Evolutionary conservation across 2,113 vertebrate genomes (phyloP).

Genomic region (Oryctolagus cuniculus): mOryCun1.1 NC_091447.1:38906001-38906500

Average conservation of each 20-base stretch:
- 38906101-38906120: not conserved
- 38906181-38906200: not conserved
- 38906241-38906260: not conserved
- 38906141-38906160: not conserved
- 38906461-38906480: not conserved
- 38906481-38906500: not conserved
- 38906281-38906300: not conserved
- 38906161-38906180: not conserved
- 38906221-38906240: not conserved
- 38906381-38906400: not conserved
- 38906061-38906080: not conserved
- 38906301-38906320: not conserved
- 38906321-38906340: not conserved
- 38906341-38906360: not conserved
- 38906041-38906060: not conserved
- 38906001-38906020: not conserved
- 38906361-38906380: not conserved
- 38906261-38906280: not conserved
- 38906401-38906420: not conserved
- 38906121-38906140: not conserved
- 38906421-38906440: not conserved
- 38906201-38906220: not conserved
- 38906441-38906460: not conserved
- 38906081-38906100: not conserved
- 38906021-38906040: not conserved